Base-by-base conservation (phyloP, 2,888 invertebrate species). In the Plagodis dolabraria region DNA sequence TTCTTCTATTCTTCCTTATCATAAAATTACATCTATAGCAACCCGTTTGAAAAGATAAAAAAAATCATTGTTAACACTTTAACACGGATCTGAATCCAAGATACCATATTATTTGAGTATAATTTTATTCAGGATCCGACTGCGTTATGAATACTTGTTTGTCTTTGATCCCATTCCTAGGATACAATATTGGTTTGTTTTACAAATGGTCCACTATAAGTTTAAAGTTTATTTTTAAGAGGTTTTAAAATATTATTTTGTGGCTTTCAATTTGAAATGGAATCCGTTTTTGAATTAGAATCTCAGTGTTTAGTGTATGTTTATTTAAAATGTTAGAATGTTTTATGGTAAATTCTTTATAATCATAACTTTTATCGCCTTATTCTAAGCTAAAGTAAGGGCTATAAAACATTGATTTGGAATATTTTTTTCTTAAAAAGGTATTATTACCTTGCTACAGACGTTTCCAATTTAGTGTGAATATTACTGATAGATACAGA, bases 1-100 rank as follows among this genome's bases (percentile, higher is more conserved):
- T 52, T 40, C 59, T 42, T 64, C 62, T 63, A 58, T 68, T 63
- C 66, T 63, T 40, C 51, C 52, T 61, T 68, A 68, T 68, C 68
- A 53, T 55, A 63, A 58, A 61, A 64, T 63, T 56, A 65, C 49
- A 67, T 65, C 67, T 63, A 47, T 35, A 9, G 36, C 56, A 53
- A 53, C 60, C 56, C 56, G 61, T 64, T 60, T 61, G 34, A 54
- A 63, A 64, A 57, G 54, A 47, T 63, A 57, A 49, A 54, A 81
- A n/a, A 79, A 77, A 77, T 76, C 79, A 79, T 82, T 80, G 84
- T 85, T 85, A 81, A 85, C 86, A 84, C 84, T 79, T 87, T 85
- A 82, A 86, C 85, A 82, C 82, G 77, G 81, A 85, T 84, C 79
- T 77, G 70, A 68, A 48, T 11, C 48, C 44, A 11, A 74, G 80